Evolutionary conservation across 2,888 invertebrate species (phyloP).

Genomic region (Alcis repandata): DNA sequence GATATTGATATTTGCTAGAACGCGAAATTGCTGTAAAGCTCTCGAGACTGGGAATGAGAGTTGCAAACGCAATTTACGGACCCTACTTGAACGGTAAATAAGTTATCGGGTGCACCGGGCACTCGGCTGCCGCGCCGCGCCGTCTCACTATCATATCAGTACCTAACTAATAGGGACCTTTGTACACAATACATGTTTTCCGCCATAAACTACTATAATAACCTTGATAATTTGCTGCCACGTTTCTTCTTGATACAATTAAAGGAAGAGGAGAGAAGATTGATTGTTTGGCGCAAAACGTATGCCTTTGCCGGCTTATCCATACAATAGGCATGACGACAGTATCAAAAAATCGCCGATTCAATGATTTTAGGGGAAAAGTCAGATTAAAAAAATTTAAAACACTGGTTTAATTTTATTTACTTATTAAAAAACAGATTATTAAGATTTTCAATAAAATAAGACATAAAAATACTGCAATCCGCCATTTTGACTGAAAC

Average conservation of each 20-base stretch:
- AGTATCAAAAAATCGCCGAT: too few relatives aligned
- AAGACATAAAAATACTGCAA: too few relatives aligned
- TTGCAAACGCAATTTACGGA: slow-evolving; percentile 77
- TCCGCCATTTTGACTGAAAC: too few relatives aligned
- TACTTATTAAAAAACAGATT: too few relatives aligned
- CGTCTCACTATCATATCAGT: slow-evolving; percentile 21
- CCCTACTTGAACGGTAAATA: slow-evolving; percentile 74
- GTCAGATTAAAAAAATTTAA: too few relatives aligned
- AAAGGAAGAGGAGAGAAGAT: background rate
- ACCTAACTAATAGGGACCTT: background rate
- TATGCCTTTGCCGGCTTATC: too few relatives aligned
- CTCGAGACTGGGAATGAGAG: slow-evolving; percentile 57
- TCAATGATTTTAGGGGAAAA: too few relatives aligned
- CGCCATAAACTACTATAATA: background rate
- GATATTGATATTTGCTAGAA: slow-evolving; percentile 50
- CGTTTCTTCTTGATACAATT: background rate
- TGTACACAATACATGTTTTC: background rate
- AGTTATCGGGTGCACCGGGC: slow-evolving; percentile 69
- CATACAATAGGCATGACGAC: too few relatives aligned
- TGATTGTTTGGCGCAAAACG: too few relatives aligned
- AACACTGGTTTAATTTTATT: too few relatives aligned
- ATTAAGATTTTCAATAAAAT: too few relatives aligned
- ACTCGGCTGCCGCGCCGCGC: slow-evolving; percentile 47
- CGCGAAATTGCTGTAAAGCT: slow-evolving; percentile 64
- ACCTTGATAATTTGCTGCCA: background rate